Percentiles rank a stretch among this genome's conserved stretches.
Evolutionary conservation across 2,113 vertebrate species (phyloP).

Genomic region (Henicopernis longicauda): DNA sequence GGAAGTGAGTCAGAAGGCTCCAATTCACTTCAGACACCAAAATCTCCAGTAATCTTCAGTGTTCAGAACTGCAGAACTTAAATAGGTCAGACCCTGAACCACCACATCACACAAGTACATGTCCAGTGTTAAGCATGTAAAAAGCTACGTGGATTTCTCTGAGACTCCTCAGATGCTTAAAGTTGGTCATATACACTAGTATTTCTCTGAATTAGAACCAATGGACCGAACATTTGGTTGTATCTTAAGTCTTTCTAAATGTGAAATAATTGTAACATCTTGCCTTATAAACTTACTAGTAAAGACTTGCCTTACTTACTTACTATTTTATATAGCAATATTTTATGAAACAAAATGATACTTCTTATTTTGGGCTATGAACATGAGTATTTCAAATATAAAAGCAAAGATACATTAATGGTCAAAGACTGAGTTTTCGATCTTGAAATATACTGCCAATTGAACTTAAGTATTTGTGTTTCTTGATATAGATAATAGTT

Average conservation of each 20-base stretch:
- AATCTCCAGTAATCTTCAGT: background rate
- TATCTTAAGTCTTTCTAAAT: background rate
- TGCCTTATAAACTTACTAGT: background rate
- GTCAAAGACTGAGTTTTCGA: background rate
- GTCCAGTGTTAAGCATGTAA: background rate
- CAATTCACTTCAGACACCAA: background rate
- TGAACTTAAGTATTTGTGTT: background rate
- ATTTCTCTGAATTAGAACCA: background rate
- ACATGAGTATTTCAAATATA: background rate
- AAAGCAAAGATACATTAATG: background rate
- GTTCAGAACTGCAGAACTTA: background rate
- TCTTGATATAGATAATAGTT: background rate
- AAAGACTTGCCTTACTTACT: too few species aligned
- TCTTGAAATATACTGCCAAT: background rate
- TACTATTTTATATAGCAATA: background rate
- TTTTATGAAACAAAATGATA: background rate
- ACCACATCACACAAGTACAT: rapidly evolving
- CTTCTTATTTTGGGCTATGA: background rate
- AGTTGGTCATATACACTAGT: background rate
- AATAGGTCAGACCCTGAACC: background rate
- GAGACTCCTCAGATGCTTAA: background rate
- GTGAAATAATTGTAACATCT: background rate
- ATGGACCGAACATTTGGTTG: background rate
- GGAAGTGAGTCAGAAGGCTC: background rate
- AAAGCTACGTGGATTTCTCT: background rate